Base-by-base conservation (phyloP, 2,888 invertebrate species). In the Leptopterna dolabrata region DNA sequence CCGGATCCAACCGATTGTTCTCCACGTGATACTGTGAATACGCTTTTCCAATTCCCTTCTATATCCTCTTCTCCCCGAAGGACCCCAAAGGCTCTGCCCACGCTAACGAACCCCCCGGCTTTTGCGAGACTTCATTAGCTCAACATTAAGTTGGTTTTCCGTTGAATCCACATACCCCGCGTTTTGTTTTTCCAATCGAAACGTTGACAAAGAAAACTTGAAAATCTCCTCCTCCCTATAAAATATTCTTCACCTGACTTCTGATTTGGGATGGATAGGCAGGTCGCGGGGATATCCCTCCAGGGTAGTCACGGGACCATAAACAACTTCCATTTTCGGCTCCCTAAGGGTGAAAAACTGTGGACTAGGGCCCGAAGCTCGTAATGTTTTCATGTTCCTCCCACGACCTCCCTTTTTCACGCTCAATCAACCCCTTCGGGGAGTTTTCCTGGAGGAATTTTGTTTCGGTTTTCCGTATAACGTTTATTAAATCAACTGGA, bases 311-410 rank as follows among this genome's bases (percentile, higher is more conserved):
- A 19, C 19, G 63, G 27, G 27, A 63, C 63, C 24, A 63, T 63
- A 63, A 63, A 63, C 63, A 63, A 63, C 63, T 63, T 63, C 24
- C 19, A 24, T 24, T 63, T 63, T 63, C 63, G 63, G 27, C 24
- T 63, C 63, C 63, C 63, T 24, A 24, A 24, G 55, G 55, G 55
- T n/a, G 19, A 13, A 55, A 63, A 51, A 63, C 63, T 19, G 63
- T 9, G 19, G 63, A 13, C 63, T 24, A 24, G n/a, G n/a, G 24
- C 63, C 63, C 24, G 7, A 27, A 63, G 63, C 63, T 63, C 63
- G 63, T 63, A 63, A 63, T 63, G 63, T 63, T 63, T 63, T 63
- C 63, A 63, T 63, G 63, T 63, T 63, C 27, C 63, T 24, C 63
- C 63, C 63, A 24, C 24, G 63, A 19, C 63, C 63, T 63, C 63